Conservation (phyloP, 2,888 invertebrate species). For the Drosophila maculinotata region DNA sequence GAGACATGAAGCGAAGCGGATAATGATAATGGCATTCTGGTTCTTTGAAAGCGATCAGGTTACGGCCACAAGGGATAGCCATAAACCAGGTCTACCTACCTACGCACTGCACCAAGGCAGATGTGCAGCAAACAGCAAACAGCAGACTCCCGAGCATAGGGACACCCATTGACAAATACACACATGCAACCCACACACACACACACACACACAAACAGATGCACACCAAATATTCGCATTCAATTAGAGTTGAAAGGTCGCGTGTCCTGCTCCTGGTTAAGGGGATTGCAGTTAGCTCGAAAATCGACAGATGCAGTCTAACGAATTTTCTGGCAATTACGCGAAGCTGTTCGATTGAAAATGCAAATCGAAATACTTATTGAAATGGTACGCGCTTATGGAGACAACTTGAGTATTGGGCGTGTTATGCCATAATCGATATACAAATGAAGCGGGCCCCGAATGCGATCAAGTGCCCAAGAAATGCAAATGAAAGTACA, state of each 20-base stretch:
- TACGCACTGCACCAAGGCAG: conserved; percentile 60
- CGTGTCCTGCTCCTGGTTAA: conserved; percentile 38
- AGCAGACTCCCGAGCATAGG: conserved; percentile 25
- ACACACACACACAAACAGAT: conserved; percentile 6
- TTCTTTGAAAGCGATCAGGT: conserved; percentile 74
- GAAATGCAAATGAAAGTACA: conserved; percentile 36
- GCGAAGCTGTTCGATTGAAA: conserved; percentile 40
- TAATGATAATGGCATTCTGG: conserved; percentile 78
- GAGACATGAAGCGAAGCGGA: conserved; percentile 76
- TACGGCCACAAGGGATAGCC: conserved; percentile 54
- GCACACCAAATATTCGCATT: conserved; percentile 48
- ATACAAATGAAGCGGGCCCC: conserved; percentile 29
- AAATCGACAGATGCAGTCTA: conserved; percentile 30
- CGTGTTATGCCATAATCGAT: conserved; percentile 29
- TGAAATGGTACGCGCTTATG: not conserved
- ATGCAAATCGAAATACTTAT: conserved; percentile 37
- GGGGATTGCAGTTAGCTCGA: conserved; percentile 37
- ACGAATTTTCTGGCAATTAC: conserved; percentile 33
- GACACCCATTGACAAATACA: conserved; percentile 48
- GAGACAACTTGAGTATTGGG: no score
- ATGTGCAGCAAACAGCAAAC: conserved; percentile 64
- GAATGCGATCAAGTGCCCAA: conserved; percentile 41
- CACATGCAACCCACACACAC: conserved; percentile 44
- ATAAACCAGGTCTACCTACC: conserved; percentile 63
- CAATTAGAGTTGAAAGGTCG: conserved; percentile 51